Evolutionary conservation across 1,140 invertebrate species (phyloP), one percentile per base, ranked within the genome.

Genomic region (Tribolium castaneum): DNA sequence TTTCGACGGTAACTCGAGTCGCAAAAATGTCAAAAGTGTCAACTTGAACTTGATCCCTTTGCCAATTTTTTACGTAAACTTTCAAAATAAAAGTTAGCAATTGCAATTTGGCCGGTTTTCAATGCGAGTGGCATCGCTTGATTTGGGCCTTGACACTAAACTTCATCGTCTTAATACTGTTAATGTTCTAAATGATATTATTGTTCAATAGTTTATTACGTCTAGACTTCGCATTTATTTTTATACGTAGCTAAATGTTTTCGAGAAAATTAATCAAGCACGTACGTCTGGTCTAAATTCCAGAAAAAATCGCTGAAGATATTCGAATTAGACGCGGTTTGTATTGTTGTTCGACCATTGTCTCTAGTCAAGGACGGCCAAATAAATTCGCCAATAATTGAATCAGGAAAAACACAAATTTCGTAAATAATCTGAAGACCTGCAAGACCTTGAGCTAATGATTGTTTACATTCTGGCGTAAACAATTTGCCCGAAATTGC

Each of bases 381-480:
- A 72, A 72, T 71, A 49, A 71, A 71, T 72, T 72, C 49, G 49
- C 70, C 49, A 72, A 72, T 72, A 72, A 72, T 50, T 50, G 70
- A 51, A 72, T 72, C 39, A 39, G 22, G 13, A 72, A 72, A 72
- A 66, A 66, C 6, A 12, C 14, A 66, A 34, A 66, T 66, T 66
- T 66, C 34, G 7, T 66, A 13, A 66, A 66, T 66, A 66, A 66
- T 35, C 30, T 14, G 12, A 66, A 66, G 30, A 35, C 22, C 12
- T 19, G 25, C 13, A 35, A n/a, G 30, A 35, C 59, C 59, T 66
- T 66, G 59, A 14, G 59, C 13, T 66, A 66, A 66, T 66, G 14
- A 66, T 66, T 66, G 59, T 66, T 66, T 66, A 66, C 59, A 35
- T 35, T 66, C 9, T 12, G 35, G 13, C 30, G 59, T 66, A 66